These are phyloP conservation scores for Hyaena hyaena DNA, from an alignment of 2,113 vertebrate species.

Conservation along the genomic window DNA sequence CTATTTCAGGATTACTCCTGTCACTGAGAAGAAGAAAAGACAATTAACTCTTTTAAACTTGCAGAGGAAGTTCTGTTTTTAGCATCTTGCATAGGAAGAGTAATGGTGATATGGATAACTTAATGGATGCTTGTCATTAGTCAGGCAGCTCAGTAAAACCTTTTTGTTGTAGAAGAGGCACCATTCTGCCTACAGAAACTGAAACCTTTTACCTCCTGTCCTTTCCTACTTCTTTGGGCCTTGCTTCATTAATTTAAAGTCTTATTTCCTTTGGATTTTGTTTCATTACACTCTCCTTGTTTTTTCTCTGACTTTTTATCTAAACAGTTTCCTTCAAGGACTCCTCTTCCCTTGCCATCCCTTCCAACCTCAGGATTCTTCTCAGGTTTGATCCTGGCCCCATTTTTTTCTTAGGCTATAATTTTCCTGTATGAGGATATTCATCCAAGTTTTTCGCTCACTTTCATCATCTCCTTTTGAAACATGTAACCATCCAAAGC, in stretches of 20 bases:
- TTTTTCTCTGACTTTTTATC: background rate
- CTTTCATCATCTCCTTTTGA: background rate
- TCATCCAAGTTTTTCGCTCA: background rate
- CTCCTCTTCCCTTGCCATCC: background rate
- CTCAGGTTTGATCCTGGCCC: background rate
- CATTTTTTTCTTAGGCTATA: background rate
- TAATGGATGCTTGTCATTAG: background rate
- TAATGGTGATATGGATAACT: background rate
- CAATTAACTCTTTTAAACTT: background rate
- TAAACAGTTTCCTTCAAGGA: background rate
- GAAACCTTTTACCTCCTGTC: background rate
- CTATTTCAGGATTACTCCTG: background rate
- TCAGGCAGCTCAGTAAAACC: background rate
- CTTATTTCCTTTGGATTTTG: background rate
- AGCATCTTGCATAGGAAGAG: background rate
- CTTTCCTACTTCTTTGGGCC: background rate
- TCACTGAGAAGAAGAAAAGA: background rate
- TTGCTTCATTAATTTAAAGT: background rate
- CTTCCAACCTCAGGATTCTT: background rate
- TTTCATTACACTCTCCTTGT: background rate
- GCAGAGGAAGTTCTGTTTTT: background rate
- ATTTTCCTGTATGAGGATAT: background rate
- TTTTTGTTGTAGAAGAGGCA: background rate
- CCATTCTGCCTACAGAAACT: background rate
- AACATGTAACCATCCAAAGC: background rate